Evolutionary conservation across 2,113 vertebrate species (phyloP).

Genomic region (Pogonocichla stellata): DNA sequence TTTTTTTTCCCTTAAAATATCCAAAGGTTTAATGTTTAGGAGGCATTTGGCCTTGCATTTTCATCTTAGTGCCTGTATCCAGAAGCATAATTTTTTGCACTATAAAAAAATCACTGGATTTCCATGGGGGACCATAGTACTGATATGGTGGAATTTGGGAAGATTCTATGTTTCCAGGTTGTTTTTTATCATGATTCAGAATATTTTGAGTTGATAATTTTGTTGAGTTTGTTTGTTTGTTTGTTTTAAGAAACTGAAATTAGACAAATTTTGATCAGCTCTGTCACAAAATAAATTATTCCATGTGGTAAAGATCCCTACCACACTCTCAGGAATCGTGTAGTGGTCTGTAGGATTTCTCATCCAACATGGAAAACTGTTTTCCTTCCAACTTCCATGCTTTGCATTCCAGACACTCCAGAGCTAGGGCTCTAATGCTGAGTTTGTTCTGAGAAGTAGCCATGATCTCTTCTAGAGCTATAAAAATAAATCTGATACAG

Average conservation of each 20-base stretch:
- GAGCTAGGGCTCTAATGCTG: neutral
- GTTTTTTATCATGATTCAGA: neutral
- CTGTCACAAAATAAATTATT: neutral
- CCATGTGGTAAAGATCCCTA: neutral
- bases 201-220: neutral
- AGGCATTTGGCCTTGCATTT: neutral
- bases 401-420: neutral
- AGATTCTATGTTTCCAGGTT: neutral
- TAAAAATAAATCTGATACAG: neutral
- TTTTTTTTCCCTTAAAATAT: neutral
- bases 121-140: neutral
- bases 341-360: neutral
- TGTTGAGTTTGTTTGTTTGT: neutral
- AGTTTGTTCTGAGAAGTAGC: neutral
- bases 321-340: neutral
- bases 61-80: neutral
- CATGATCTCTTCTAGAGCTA: neutral
- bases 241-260: neutral
- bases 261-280: neutral
- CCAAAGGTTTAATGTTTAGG: neutral
- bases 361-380: neutral
- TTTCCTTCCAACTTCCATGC: neutral
- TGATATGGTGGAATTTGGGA: neutral
- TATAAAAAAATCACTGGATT: neutral
- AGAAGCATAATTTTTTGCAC: neutral